Evolutionary conservation across 2,797 vertebrate genomes (phyloP), one percentile per base, ranked within the genome.

Genomic region (Gambusia yucatana): DNA sequence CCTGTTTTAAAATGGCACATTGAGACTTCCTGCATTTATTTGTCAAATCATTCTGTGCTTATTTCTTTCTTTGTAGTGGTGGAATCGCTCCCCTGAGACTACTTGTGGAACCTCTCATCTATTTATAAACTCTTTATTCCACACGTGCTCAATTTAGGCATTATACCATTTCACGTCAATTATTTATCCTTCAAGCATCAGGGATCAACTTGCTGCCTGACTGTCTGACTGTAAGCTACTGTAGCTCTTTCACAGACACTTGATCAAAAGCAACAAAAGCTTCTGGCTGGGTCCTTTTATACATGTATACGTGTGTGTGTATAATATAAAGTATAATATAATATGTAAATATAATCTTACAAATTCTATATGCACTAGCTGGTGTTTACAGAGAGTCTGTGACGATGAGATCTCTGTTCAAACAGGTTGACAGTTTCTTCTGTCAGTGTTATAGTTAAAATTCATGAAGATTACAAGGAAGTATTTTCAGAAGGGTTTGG

Each of bases 111-210:
- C 30, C 43, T 20, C 52, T n/a, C 30, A 39, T 2, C 52, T 0
- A 1, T 52, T 43, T 46, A 48, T 55, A 77, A 81, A 48, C 55
- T 25, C 14, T 71, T 75, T 28, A 72, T 70, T 39, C 76, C 78
- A 33, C 83, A 76, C 73, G 79, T 97, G 96, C 87, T 94, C 95
- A 36, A 75, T 93, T 33, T 94, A 94, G 52, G 93, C 95, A 94
- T 96, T 91, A 90, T 87, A 79, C 72, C 78, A 52, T 16, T 0
- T 82, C 52, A 72, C 72, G 88, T 94, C 20, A 88, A 91, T 94
- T 89, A 93, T 94, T 93, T 75, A 93, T 74, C 87, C 63, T 70
- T 30, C 73, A 86, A 78, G 79, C 80, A 59, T 89, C 81, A 48
- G 81, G 85, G 89, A 90, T 91, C 88, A 77, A 81, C 86, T 92